Evolutionary conservation across 2,888 invertebrate species (phyloP).

Genomic region (Ceriagrion tenellum): DNA sequence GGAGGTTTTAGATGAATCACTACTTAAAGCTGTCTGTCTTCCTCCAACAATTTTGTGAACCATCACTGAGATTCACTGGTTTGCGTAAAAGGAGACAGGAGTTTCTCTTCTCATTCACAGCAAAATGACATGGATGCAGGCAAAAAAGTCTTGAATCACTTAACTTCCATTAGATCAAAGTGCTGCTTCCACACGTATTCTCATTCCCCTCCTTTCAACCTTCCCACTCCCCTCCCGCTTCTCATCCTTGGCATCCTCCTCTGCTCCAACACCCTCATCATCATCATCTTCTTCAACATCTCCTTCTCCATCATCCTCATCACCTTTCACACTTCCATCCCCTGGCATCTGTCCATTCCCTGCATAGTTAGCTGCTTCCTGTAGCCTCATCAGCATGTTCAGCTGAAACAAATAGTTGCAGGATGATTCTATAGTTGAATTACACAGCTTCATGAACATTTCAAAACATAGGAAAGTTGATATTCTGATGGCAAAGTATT

Average conservation of each 20-base stretch:
- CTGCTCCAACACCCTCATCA: not conserved
- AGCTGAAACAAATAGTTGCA: constrained; percentile 81
- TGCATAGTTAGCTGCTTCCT: constrained; percentile 96
- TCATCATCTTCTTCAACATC: constrained; percentile 45
- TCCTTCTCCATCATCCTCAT: constrained; percentile 43
- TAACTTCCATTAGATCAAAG: constrained; percentile 56
- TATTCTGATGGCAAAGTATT: too few species aligned
- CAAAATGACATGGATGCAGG: not conserved
- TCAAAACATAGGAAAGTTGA: too few species aligned
- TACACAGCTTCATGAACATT: too few species aligned
- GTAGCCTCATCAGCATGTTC: constrained; percentile 97
- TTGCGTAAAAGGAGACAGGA: not conserved
- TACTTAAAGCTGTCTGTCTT: not conserved
- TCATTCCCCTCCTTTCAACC: constrained; percentile 55
- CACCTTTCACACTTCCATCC: constrained; percentile 22
- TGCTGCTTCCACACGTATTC: constrained; percentile 52
- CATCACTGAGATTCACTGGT: not conserved
- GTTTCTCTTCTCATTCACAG: not conserved
- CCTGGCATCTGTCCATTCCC: constrained; percentile 54
- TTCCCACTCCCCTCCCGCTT: constrained; percentile 13
- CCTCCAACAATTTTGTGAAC: not conserved
- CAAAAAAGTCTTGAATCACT: not conserved
- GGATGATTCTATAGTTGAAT: too few species aligned
- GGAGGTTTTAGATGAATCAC: not conserved
- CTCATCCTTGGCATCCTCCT: constrained; percentile 13